Evolutionary conservation across 2,113 vertebrate species (phyloP).

Genomic region (Channa maculata): DNA sequence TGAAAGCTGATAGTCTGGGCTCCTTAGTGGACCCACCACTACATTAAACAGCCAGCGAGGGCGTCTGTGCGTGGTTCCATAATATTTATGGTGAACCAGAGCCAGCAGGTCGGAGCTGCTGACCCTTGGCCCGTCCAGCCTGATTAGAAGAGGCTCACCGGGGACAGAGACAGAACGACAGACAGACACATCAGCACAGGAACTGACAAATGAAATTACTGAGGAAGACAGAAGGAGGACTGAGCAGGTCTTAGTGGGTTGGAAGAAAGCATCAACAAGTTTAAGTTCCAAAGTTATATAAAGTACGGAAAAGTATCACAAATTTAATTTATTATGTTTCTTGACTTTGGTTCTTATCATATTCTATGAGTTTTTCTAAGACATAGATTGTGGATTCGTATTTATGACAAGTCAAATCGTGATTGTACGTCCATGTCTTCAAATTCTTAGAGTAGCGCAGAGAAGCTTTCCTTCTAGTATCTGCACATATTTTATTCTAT

Average conservation of each 20-base stretch:
- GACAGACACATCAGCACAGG: conserved; percentile 3
- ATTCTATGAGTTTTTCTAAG: too few relatives aligned
- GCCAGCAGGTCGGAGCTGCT: conserved; percentile 60
- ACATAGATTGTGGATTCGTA: too few relatives aligned
- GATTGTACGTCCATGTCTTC: too few relatives aligned
- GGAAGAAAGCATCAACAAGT: too few relatives aligned
- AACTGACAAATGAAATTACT: conserved; percentile 1
- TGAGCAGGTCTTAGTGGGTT: background rate
- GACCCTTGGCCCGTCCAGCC: conserved; percentile 57
- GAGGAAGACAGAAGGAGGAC: background rate
- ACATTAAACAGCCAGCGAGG: conserved; percentile 59
- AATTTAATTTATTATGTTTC: too few relatives aligned
- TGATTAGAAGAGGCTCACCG: conserved; percentile 44
- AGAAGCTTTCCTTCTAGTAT: too few relatives aligned
- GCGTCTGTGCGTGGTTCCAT: conserved; percentile 40
- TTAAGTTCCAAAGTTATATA: too few relatives aligned
- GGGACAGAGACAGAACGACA: conserved; percentile 24
- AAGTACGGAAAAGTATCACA: too few relatives aligned
- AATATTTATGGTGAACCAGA: conserved; percentile 72
- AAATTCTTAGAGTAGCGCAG: too few relatives aligned
- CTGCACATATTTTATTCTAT: too few relatives aligned
- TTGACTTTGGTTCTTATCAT: too few relatives aligned
- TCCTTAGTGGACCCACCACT: conserved; percentile 32
- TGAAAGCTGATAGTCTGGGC: conserved; percentile 47
- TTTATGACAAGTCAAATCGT: too few relatives aligned